Evolutionary conservation across 2,888 invertebrate species (phyloP).

Genomic region (Drosophila barbarae): DNA sequence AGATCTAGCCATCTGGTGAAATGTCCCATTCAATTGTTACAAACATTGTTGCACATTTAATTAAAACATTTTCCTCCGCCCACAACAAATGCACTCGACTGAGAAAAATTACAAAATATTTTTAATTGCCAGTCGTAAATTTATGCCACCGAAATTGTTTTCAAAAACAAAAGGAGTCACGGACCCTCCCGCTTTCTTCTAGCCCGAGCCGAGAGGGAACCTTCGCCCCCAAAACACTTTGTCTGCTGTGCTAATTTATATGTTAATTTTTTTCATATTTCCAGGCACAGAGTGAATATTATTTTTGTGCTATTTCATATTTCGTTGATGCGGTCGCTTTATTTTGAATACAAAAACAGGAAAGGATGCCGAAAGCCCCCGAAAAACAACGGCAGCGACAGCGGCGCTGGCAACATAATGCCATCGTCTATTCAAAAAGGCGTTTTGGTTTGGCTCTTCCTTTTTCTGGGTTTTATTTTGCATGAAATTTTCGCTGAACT

Average conservation of each 20-base stretch:
- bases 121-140: constrained; percentile 61
- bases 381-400: constrained; percentile 18
- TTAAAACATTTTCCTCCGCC: constrained; percentile 10
- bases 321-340: constrained; percentile 68
- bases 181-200: not conserved
- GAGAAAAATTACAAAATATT: constrained; percentile 43
- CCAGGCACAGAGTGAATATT: constrained; percentile 40
- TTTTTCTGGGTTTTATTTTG: constrained; percentile 58
- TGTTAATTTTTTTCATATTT: constrained; percentile 57
- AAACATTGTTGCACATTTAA: constrained; percentile 33
- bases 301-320: constrained; percentile 64
- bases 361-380: constrained; percentile 48
- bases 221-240: constrained; percentile 30
- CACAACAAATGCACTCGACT: constrained; percentile 13
- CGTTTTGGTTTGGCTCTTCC: constrained; percentile 46
- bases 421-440: constrained; percentile 53
- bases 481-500: constrained; percentile 58
- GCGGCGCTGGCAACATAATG: constrained; percentile 34
- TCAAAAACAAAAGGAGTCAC: constrained; percentile 54
- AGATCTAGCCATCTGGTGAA: not conserved
- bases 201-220: not conserved
- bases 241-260: constrained; percentile 57
- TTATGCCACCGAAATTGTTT: constrained; percentile 63
- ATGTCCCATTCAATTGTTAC: not conserved
- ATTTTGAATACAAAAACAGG: constrained; percentile 59